phyloP scores from a whole-genome alignment of 2,113 vertebrate species.

The Rana temporaria region DNA sequence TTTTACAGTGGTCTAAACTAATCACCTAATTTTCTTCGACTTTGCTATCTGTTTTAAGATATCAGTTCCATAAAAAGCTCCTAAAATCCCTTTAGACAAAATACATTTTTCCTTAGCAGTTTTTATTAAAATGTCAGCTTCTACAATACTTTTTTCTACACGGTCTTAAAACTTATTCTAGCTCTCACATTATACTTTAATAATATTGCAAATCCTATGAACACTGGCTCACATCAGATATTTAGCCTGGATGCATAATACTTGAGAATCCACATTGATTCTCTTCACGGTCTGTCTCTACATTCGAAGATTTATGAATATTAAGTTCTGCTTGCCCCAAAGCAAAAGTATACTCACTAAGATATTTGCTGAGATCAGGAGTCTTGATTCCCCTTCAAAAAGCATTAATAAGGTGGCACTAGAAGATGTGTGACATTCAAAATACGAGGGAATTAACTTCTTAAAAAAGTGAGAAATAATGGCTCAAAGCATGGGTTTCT shows the following conservation, averaged over 20 bases:
- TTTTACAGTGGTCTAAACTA: constrained; percentile 41
- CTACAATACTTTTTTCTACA: constrained; percentile 60
- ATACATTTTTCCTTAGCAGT: constrained; percentile 69
- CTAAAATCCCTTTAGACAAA: constrained; percentile 64
- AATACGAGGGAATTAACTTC: constrained; percentile 64
- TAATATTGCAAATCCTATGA: constrained; percentile 76
- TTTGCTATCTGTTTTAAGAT: constrained; percentile 62
- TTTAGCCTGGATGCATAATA: constrained; percentile 77
- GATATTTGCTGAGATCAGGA: constrained; percentile 83
- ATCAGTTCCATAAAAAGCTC: constrained; percentile 62
- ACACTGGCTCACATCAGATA: constrained; percentile 79
- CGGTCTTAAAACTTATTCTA: constrained; percentile 72
- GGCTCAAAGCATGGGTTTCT: constrained; percentile 63
- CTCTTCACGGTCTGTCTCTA: constrained; percentile 71
- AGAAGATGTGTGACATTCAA: constrained; percentile 63
- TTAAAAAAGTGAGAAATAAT: constrained; percentile 57
- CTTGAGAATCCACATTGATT: constrained; percentile 73
- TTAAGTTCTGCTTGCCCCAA: constrained; percentile 78
- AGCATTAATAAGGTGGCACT: constrained; percentile 71
- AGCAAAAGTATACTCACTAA: constrained; percentile 79
- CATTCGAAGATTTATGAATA: constrained; percentile 78
- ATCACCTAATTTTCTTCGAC: constrained; percentile 46
- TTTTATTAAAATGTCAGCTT: constrained; percentile 75
- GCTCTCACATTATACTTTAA: constrained; percentile 73
- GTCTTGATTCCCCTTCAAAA: constrained; percentile 75